phyloP scores from a whole-genome alignment of 2,888 invertebrate genomes.

The Philonicus albiceps region DNA sequence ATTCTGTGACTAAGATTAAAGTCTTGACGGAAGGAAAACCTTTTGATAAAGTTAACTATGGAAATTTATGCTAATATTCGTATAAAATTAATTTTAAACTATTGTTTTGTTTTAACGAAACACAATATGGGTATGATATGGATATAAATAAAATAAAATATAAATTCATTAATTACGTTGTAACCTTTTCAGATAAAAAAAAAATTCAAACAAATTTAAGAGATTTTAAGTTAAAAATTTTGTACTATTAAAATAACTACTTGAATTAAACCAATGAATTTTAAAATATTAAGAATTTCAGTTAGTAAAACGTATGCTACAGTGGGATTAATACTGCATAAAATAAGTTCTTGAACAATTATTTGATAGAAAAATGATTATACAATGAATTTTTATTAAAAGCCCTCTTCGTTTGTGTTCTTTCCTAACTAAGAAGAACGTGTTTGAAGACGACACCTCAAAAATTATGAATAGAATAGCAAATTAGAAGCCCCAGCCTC shows the following conservation, averaged over 20 bases:
- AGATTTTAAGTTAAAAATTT: no score
- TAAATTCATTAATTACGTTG: no score
- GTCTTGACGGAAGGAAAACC: background rate
- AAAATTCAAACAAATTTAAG: no score
- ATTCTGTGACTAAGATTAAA: background rate
- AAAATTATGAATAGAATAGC: constrained; percentile 24
- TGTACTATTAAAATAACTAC: no score
- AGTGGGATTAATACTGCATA: background rate
- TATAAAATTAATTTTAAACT: background rate
- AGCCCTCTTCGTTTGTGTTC: background rate
- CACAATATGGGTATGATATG: no score
- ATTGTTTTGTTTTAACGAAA: background rate
- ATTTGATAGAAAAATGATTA: background rate
- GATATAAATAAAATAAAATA: no score
- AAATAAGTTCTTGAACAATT: background rate
- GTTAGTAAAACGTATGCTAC: no score
- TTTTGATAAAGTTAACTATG: background rate
- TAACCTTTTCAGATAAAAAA: no score
- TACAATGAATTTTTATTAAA: background rate
- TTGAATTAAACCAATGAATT: no score
- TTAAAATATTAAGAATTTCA: no score
- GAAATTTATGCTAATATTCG: background rate
- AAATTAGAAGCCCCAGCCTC: constrained; percentile 10
- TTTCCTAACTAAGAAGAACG: background rate
- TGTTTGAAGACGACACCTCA: background rate